Percentiles rank a stretch among this genome's conserved stretches.
Conservation (phyloP, 2,888 invertebrate genomes). For the Ectemnius cavifrons region DNA sequence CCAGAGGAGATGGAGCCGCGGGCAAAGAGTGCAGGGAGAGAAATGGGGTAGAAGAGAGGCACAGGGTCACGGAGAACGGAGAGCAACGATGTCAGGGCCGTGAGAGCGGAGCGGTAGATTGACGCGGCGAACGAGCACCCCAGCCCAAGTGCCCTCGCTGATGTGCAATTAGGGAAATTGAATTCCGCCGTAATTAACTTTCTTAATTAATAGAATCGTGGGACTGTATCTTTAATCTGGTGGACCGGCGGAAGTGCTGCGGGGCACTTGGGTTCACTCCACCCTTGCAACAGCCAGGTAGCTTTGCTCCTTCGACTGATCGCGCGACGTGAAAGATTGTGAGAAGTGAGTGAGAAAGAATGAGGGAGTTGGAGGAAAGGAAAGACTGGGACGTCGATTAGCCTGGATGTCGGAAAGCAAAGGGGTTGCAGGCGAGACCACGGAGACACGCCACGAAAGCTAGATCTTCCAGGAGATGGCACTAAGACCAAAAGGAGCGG, state of each 20-base stretch:
- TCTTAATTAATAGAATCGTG: constrained; percentile 72
- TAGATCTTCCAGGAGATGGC: too few species aligned
- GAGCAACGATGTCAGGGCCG: constrained; percentile 20
- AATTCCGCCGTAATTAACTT: constrained; percentile 70
- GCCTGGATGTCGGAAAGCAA: constrained; percentile 4
- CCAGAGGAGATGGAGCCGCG: neutral
- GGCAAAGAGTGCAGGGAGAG: neutral
- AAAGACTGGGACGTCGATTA: constrained; percentile 1
- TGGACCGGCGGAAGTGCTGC: constrained; percentile 56
- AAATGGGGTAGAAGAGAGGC: constrained; percentile 18
- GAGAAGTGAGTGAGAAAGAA: constrained; percentile 5
- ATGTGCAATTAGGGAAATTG: constrained; percentile 73
- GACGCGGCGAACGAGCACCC: constrained; percentile 13
- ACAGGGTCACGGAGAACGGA: constrained; percentile 15
- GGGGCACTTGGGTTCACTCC: constrained; percentile 45
- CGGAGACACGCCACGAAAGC: neutral
- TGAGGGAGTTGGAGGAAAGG: constrained; percentile 24
- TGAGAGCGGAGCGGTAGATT: constrained; percentile 21
- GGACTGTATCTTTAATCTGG: constrained; percentile 72
- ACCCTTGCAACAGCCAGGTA: constrained; percentile 16
- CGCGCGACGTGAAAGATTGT: constrained; percentile 16
- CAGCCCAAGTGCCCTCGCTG: constrained; percentile 53
- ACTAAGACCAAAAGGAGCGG: constrained; percentile 32
- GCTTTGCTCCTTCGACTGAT: constrained; percentile 10
- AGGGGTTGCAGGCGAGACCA: constrained; percentile 8